A percentile compares a stretch with the other conserved stretches of the same genome.
phyloP scores from a whole-genome alignment of 2,113 vertebrate species.

The Hyperopisus bebe region DNA sequence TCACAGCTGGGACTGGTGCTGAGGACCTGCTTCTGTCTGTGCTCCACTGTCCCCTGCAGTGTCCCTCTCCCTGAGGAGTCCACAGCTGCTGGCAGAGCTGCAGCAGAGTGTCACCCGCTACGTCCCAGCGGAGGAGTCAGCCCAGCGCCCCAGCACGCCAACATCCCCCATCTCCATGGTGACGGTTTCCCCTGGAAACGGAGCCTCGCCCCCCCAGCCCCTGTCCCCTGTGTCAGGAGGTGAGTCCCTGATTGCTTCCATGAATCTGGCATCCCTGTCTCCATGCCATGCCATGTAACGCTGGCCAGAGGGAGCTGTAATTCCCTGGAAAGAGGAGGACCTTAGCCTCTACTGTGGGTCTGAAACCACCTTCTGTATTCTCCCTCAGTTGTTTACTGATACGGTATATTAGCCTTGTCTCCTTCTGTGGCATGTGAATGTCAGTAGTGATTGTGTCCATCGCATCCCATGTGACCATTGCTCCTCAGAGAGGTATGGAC shows the following conservation, averaged over 20 bases:
- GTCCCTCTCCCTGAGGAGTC: neutral
- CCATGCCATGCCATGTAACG: too few relatives aligned
- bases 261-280: neutral
- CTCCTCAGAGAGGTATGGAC: neutral
- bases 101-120: neutral
- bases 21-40: neutral
- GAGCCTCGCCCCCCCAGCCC: neutral
- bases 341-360: neutral
- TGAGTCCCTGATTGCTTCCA: neutral
- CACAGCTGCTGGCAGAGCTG: slow-evolving; percentile 17
- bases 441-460: neutral
- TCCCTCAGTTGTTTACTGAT: neutral
- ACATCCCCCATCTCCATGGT: neutral
- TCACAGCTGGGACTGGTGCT: neutral
- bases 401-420: neutral
- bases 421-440: neutral
- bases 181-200: neutral
- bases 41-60: neutral
- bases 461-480: neutral
- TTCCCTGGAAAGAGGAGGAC: neutral
- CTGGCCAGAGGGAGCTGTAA: neutral
- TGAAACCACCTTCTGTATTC: neutral
- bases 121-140: neutral
- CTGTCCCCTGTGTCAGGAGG: slow-evolving; percentile 1
- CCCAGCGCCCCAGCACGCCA: neutral